These are phyloP conservation scores for Chymomyza costata DNA, from an alignment of 1,140 invertebrate species.

Conservation along the genomic window DNA sequence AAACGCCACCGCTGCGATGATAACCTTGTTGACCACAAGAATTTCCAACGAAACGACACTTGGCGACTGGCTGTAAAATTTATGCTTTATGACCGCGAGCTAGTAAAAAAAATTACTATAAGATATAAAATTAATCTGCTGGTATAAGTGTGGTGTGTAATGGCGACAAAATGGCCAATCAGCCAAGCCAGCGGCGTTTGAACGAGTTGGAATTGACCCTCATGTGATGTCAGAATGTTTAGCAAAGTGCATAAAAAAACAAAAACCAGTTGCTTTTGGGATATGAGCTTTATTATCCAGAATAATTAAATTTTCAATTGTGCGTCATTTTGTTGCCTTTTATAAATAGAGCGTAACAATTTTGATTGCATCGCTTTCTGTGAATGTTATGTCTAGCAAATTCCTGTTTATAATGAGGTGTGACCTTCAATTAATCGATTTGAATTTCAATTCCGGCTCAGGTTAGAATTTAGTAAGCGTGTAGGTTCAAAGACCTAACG, in stretches of 20 bases:
- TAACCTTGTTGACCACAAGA: slow-evolving; percentile 70
- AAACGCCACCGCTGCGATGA: slow-evolving; percentile 38
- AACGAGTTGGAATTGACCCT: too few relatives aligned
- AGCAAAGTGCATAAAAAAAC: neutral
- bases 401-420: slow-evolving; percentile 35
- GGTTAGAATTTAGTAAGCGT: slow-evolving; percentile 36
- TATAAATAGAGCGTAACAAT: slow-evolving; percentile 14
- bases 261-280: neutral
- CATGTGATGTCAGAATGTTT: neutral
- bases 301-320: neutral
- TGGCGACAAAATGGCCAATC: slow-evolving; percentile 22
- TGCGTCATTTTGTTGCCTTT: slow-evolving; percentile 1
- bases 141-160: slow-evolving; percentile 2
- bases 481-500: slow-evolving; percentile 35
- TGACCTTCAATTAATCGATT: slow-evolving; percentile 56
- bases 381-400: slow-evolving; percentile 18
- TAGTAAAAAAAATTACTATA: slow-evolving; percentile 46
- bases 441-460: slow-evolving; percentile 54
- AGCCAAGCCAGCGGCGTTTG: neutral
- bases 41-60: slow-evolving; percentile 54
- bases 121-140: slow-evolving; percentile 22
- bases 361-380: slow-evolving; percentile 20
- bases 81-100: slow-evolving; percentile 36
- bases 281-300: slow-evolving; percentile 8
- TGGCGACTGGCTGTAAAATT: slow-evolving; percentile 33